Percentiles rank a stretch among this genome's conserved stretches.
Conservation (phyloP, 1,140 invertebrate species). For the Drosophila setifemur region DNA sequence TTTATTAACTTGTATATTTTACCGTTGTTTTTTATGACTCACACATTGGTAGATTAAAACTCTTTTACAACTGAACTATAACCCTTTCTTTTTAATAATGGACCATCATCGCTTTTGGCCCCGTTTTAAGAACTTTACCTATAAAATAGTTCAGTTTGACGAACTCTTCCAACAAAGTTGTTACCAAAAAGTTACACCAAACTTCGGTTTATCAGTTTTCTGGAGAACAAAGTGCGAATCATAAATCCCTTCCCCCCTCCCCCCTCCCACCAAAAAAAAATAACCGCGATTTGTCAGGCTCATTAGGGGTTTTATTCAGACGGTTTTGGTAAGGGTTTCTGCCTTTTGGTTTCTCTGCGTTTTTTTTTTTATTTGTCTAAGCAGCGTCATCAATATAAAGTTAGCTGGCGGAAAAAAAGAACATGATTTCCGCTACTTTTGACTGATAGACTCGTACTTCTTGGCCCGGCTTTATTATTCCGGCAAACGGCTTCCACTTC, state of each 20-base stretch:
- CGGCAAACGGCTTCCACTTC: slow-evolving; percentile 26
- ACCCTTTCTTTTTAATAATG: no score
- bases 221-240: slow-evolving; percentile 26
- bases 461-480: slow-evolving; percentile 46
- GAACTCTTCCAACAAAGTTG: not conserved
- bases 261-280: not conserved
- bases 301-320: slow-evolving; percentile 11
- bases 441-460: slow-evolving; percentile 41
- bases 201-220: not conserved
- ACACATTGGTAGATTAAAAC: no score
- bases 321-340: no score
- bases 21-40: no score
- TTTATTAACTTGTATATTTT: no score
- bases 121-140: slow-evolving; percentile 9
- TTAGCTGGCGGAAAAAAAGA: not conserved
- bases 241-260: not conserved
- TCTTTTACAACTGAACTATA: no score
- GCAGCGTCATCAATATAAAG: slow-evolving; percentile 41
- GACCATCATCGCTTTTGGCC: not conserved
- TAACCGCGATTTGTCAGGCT: slow-evolving; percentile 41
- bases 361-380: not conserved
- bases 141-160: not conserved
- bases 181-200: not conserved
- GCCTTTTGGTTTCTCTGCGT: no score
- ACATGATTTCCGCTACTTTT: slow-evolving; percentile 40